Evolutionary conservation across 2,888 invertebrate species (phyloP).

Genomic region (Bursaphelenchus okinawaensis): DNA sequence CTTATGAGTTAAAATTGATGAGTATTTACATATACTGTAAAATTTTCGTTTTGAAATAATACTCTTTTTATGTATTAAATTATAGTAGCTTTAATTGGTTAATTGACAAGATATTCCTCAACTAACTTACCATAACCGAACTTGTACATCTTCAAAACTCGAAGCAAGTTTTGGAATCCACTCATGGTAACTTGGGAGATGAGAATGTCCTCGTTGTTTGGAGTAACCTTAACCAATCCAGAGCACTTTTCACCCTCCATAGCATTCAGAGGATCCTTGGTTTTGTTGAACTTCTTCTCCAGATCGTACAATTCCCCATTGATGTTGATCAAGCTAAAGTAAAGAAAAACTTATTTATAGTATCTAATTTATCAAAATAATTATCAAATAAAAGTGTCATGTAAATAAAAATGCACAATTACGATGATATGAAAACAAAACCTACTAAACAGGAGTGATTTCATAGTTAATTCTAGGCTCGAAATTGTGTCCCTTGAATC

Average conservation of each 20-base stretch:
- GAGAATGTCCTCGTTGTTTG: constrained; percentile 52
- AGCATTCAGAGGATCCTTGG: constrained; percentile 41
- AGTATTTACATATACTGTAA: too few relatives aligned
- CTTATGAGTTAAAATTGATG: too few relatives aligned
- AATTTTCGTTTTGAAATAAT: too few relatives aligned
- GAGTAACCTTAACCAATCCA: constrained; percentile 50
- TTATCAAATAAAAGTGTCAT: neutral
- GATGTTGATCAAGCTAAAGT: constrained; percentile 44
- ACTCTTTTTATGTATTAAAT: too few relatives aligned
- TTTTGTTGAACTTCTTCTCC: constrained; percentile 56
- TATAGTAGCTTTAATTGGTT: too few relatives aligned
- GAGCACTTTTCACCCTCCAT: constrained; percentile 50
- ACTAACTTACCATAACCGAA: constrained; percentile 65
- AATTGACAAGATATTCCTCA: neutral
- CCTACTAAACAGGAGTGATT: constrained; percentile 40
- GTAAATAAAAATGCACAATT: neutral
- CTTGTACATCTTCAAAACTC: constrained; percentile 60
- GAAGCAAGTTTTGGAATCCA: constrained; percentile 54
- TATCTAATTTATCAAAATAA: too few relatives aligned
- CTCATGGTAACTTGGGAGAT: constrained; percentile 56
- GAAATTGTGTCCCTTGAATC: constrained; percentile 11
- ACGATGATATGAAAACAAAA: neutral
- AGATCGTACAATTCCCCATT: constrained; percentile 55
- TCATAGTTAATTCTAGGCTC: constrained; percentile 36
- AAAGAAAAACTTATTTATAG: neutral